Conservation (phyloP, 2,797 vertebrate species). For the Chrysocyon brachyurus region DNA sequence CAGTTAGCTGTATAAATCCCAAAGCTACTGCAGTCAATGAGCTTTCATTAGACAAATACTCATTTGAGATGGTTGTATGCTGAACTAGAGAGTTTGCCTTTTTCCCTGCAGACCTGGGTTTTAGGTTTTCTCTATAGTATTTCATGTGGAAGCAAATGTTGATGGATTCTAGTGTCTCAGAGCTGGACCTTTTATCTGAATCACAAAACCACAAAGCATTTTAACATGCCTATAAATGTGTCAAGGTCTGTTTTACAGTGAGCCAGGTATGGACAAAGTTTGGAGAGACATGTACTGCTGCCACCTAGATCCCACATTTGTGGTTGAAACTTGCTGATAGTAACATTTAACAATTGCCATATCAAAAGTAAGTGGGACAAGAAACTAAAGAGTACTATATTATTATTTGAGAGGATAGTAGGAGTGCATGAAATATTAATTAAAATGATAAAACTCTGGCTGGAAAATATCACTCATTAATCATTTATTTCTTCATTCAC, state of each 20-base stretch:
- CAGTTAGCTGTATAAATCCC: neutral
- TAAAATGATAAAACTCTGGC: neutral
- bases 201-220: slow-evolving; percentile 34
- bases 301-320: neutral
- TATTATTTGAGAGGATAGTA: neutral
- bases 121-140: slow-evolving; percentile 14
- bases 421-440: neutral
- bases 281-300: neutral
- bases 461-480: neutral
- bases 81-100: neutral
- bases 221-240: slow-evolving; percentile 49
- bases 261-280: neutral
- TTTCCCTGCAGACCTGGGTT: neutral
- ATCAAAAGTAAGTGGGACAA: neutral
- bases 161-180: slow-evolving; percentile 30
- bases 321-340: slow-evolving; percentile 25
- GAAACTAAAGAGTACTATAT: neutral
- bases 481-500: neutral
- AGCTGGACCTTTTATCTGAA: slow-evolving; percentile 35
- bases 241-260: slow-evolving; percentile 47
- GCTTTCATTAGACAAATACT: neutral
- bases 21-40: neutral
- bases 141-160: slow-evolving; percentile 9
- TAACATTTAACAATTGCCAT: neutral
- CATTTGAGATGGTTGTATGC: neutral